Conservation (phyloP, 2,888 invertebrate genomes). For the Caenorhabditis macrosperma region DNA sequence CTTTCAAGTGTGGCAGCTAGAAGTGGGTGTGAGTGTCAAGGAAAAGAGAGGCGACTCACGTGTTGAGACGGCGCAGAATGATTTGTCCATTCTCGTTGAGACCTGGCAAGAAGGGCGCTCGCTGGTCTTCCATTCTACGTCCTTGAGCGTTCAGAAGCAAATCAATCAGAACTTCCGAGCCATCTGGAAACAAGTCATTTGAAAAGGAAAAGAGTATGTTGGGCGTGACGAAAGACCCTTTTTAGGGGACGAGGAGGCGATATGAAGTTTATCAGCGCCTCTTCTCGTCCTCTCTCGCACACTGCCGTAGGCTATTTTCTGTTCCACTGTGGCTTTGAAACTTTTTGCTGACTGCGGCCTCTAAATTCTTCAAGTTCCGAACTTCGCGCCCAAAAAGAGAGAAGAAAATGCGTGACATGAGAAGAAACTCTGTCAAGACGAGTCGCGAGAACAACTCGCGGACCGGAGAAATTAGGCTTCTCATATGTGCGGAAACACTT, state of each 20-base stretch:
- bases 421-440: not conserved
- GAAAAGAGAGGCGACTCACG: conserved; percentile 25
- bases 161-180: conserved; percentile 74
- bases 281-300: not conserved
- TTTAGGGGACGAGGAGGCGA: not conserved
- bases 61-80: conserved; percentile 56
- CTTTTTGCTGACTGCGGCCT: conserved; percentile 10
- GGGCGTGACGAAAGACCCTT: not conserved
- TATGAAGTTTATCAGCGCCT: conserved; percentile 23
- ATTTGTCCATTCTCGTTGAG: conserved; percentile 62
- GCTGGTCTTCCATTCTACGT: conserved; percentile 68
- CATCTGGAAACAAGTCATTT: conserved; percentile 58
- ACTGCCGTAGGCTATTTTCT: conserved; percentile 34
- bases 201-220: conserved; percentile 82
- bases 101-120: conserved; percentile 67
- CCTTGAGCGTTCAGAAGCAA: conserved; percentile 67
- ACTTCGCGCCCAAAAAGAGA: conserved; percentile 21
- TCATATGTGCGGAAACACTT: conserved; percentile 5
- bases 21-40: conserved; percentile 6
- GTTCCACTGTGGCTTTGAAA: conserved; percentile 21
- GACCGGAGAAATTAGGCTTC: not conserved
- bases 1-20: conserved; percentile 4
- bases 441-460: not conserved
- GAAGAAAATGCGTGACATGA: not conserved
- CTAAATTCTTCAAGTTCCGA: conserved; percentile 39